Conservation (phyloP, 2,888 invertebrate species). For the Cheilosia scutellata region DNA sequence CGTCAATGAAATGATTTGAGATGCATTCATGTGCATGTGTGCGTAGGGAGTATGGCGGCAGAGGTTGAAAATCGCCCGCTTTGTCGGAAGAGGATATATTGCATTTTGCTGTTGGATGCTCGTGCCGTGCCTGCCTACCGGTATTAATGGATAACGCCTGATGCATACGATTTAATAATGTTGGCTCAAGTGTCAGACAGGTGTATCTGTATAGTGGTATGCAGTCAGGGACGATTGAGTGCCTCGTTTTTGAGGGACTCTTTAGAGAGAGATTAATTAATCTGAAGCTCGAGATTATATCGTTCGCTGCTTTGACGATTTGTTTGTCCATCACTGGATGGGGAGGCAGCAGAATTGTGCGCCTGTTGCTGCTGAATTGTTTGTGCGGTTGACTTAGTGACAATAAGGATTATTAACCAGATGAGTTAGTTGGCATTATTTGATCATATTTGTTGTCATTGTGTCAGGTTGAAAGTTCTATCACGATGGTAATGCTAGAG, state of each 20-base stretch:
- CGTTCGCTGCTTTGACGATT: constrained; percentile 36
- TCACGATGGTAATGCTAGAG: too few species aligned
- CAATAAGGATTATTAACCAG: not conserved
- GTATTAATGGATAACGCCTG: constrained; percentile 47
- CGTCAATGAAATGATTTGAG: constrained; percentile 41
- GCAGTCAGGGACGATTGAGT: not conserved
- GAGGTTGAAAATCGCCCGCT: constrained; percentile 1
- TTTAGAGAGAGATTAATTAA: constrained; percentile 36
- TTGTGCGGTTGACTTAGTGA: not conserved
- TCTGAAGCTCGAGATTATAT: constrained; percentile 37
- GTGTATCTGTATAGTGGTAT: not conserved
- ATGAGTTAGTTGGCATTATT: not conserved
- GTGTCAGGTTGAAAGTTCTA: too few species aligned
- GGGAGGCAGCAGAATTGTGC: not conserved
- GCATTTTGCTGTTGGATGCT: constrained; percentile 6
- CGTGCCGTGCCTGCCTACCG: constrained; percentile 22
- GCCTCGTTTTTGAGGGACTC: not conserved
- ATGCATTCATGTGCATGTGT: not conserved
- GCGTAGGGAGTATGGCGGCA: not conserved
- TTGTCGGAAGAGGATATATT: constrained; percentile 25
- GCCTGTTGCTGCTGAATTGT: not conserved
- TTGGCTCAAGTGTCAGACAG: constrained; percentile 29
- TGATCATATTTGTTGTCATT: not conserved
- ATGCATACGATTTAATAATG: constrained; percentile 49
- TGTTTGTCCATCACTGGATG: constrained; percentile 10